phyloP scores from a whole-genome alignment of 2,797 vertebrate species.

The Pachyuromys duprasi region DNA sequence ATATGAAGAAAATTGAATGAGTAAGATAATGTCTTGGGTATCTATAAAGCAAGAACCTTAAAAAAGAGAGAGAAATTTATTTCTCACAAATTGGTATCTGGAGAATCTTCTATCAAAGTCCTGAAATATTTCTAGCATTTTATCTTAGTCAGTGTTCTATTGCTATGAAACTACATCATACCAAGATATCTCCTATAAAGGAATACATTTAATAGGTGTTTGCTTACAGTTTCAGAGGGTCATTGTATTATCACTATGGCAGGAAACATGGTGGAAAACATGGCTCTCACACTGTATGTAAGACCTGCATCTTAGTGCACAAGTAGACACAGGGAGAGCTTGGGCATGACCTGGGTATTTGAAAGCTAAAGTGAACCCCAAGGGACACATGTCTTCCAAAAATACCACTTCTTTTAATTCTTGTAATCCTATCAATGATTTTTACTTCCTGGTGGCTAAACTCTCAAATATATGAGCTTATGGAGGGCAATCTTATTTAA shows the following conservation, averaged over 20 bases:
- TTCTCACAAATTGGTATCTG: background rate
- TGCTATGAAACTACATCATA: background rate
- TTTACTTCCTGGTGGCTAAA: background rate
- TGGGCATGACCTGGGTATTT: background rate
- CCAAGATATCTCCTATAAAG: background rate
- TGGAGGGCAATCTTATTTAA: too few species aligned
- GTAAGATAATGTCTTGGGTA: background rate
- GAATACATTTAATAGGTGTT: background rate
- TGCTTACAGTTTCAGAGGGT: background rate
- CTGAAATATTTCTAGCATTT: rapidly evolving
- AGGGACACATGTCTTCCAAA: background rate
- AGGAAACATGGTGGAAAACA: background rate
- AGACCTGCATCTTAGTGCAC: background rate
- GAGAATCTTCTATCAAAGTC: background rate
- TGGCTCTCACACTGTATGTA: background rate
- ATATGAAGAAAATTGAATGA: background rate
- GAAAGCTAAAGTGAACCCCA: background rate
- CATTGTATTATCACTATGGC: background rate
- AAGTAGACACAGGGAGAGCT: background rate
- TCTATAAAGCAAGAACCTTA: background rate
- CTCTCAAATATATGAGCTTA: background rate
- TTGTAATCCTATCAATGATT: background rate
- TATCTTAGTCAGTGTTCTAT: background rate
- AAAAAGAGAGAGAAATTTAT: background rate
- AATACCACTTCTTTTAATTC: background rate